phyloP scores from a whole-genome alignment of 2,888 invertebrate genomes.

The Athalia rosae region DNA sequence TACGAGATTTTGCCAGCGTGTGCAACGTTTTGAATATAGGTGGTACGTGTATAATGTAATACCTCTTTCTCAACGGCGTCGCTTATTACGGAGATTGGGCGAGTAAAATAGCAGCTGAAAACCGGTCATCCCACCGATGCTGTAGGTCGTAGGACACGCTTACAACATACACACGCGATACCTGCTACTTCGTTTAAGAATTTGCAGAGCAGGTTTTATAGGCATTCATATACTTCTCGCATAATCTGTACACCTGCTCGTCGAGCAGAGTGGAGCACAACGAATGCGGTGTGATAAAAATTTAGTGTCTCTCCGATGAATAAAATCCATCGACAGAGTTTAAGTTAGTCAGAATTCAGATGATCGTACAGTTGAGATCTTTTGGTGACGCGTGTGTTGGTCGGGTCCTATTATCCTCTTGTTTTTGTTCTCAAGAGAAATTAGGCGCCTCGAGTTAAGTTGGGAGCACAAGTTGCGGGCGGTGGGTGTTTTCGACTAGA shows the following conservation, averaged over 20 bases:
- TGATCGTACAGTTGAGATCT: neutral
- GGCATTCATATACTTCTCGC: neutral
- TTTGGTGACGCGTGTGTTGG: slow-evolving; percentile 1
- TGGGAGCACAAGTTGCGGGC: neutral
- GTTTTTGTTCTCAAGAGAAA: slow-evolving; percentile 25
- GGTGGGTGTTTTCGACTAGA: neutral
- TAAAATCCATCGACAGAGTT: too few relatives aligned
- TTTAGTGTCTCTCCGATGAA: neutral
- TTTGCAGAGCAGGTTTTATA: too few relatives aligned
- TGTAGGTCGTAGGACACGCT: neutral
- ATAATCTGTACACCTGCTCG: slow-evolving; percentile 17
- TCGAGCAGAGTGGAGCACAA: neutral
- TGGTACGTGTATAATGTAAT: too few relatives aligned
- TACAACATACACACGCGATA: too few relatives aligned
- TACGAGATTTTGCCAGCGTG: too few relatives aligned
- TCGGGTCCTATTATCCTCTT: neutral
- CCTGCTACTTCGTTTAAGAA: too few relatives aligned
- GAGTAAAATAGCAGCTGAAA: slow-evolving; percentile 33
- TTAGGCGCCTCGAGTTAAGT: slow-evolving; percentile 14
- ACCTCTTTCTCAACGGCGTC: neutral
- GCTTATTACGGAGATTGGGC: slow-evolving; percentile 5
- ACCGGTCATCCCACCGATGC: slow-evolving; percentile 38
- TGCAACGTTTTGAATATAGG: too few relatives aligned
- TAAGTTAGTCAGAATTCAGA: slow-evolving; percentile 19
- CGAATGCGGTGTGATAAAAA: neutral